phyloP scores from a whole-genome alignment of 2,888 invertebrate genomes.

The Phoronis australis region DNA sequence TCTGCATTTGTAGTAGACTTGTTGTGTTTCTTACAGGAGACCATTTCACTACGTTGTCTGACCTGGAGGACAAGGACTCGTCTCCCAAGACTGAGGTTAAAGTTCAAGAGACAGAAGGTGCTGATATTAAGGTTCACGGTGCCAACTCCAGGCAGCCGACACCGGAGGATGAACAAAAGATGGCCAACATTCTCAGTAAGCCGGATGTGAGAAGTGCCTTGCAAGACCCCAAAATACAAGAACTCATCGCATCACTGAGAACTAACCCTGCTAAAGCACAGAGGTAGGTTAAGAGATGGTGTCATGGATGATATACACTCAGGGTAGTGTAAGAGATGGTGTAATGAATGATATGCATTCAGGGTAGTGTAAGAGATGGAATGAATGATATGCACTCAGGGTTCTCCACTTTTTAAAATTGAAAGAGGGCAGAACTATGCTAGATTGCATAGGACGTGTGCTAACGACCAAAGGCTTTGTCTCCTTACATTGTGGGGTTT shows the following conservation, averaged over 20 bases:
- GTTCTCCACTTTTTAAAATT: too few species aligned
- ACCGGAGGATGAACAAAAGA: constrained; percentile 17
- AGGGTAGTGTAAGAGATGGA: too few species aligned
- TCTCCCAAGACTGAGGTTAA: not conserved
- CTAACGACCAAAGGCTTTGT: too few species aligned
- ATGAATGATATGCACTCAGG: too few species aligned
- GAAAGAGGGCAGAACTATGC: too few species aligned
- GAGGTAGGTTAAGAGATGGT: constrained; percentile 24
- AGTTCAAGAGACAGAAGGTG: constrained; percentile 3
- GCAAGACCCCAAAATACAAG: constrained; percentile 33
- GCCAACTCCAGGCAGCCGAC: constrained; percentile 22
- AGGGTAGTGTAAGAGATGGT: too few species aligned
- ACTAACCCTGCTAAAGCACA: constrained; percentile 34
- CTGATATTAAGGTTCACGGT: constrained; percentile 21
- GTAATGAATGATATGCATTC: too few species aligned
- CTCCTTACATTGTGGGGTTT: too few species aligned
- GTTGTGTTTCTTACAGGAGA: constrained; percentile 30
- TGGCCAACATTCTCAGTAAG: constrained; percentile 20
- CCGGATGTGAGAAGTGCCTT: constrained; percentile 32
- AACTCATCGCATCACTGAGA: constrained; percentile 28
- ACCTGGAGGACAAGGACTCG: constrained; percentile 3
- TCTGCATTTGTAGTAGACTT: too few species aligned
- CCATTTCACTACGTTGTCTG: constrained; percentile 31
- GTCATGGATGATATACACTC: not conserved
- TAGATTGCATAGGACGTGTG: too few species aligned